Percentiles rank a stretch among this genome's conserved stretches.
phyloP scores from a whole-genome alignment of 2,888 invertebrate species.

The Copidosoma aretas region DNA sequence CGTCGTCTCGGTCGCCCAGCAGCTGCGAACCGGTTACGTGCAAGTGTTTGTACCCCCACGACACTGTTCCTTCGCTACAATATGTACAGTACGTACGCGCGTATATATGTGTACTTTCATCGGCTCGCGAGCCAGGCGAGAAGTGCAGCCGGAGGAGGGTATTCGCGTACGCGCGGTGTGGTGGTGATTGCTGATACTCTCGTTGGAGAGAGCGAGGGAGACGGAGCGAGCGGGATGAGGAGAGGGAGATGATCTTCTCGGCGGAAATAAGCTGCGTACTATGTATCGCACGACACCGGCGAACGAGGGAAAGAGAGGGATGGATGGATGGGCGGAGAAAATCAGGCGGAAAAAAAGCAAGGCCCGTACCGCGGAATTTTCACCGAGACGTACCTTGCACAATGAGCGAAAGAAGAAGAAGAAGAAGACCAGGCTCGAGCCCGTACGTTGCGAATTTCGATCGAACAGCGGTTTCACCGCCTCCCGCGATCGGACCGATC shows the following conservation, averaged over 20 bases:
- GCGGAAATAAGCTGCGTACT: slow-evolving; percentile 1
- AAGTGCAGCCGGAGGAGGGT: no score
- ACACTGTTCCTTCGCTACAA: slow-evolving; percentile 50
- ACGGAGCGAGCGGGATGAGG: slow-evolving; percentile 28
- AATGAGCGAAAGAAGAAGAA: no score
- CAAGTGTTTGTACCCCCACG: slow-evolving; percentile 12
- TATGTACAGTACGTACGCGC: slow-evolving; percentile 50
- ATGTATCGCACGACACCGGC: no score
- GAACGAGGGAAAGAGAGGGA: no score
- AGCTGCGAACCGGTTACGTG: slow-evolving; percentile 61
- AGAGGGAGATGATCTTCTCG: slow-evolving; percentile 16
- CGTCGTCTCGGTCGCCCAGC: slow-evolving; percentile 45
- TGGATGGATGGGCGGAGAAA: no score
- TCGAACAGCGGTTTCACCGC: no score
- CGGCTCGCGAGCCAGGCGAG: neutral
- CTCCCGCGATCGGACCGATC: no score
- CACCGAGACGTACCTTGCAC: no score
- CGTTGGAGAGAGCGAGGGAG: slow-evolving; percentile 29
- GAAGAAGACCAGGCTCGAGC: no score
- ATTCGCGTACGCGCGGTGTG: neutral
- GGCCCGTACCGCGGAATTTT: no score
- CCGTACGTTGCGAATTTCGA: no score
- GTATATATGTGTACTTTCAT: slow-evolving; percentile 45
- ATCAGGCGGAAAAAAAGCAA: no score
- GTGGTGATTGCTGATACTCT: neutral